phyloP scores from a whole-genome alignment of 2,113 vertebrate genomes.

The Meriones unguiculatus region DNA sequence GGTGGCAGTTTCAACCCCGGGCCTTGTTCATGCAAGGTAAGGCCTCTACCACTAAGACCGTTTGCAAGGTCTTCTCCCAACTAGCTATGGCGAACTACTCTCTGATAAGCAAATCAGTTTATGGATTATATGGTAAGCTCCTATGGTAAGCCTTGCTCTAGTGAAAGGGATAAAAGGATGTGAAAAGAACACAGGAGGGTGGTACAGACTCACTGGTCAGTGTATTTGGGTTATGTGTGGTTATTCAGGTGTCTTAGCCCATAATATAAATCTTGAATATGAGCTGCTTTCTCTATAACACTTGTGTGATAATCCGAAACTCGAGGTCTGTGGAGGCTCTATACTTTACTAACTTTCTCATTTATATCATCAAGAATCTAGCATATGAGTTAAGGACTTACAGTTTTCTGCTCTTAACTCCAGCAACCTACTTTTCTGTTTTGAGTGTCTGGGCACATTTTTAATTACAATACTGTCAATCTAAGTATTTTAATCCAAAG shows the following conservation, averaged over 20 bases:
- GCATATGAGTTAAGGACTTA: neutral
- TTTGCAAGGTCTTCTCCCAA: neutral
- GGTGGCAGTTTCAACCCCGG: neutral
- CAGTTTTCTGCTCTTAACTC: neutral
- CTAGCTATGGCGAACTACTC: neutral
- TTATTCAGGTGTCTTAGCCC: neutral
- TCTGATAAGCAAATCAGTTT: neutral
- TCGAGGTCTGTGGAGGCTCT: neutral
- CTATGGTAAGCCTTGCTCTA: neutral
- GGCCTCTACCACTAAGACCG: too few species aligned
- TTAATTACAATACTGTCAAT: neutral
- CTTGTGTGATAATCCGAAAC: neutral
- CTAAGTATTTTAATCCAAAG: slow-evolving; percentile 47
- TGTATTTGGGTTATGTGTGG: neutral
- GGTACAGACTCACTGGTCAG: neutral
- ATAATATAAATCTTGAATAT: neutral
- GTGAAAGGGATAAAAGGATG: too few species aligned
- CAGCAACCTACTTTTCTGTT: neutral
- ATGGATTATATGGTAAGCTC: too few species aligned
- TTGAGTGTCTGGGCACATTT: neutral
- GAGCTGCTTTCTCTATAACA: neutral
- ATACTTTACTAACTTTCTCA: neutral
- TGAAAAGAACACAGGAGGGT: neutral
- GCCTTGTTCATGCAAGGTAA: neutral
- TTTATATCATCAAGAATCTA: neutral